Base-by-base conservation (phyloP, 2,113 vertebrate species). In the Acrocephalus arundinaceus region DNA sequence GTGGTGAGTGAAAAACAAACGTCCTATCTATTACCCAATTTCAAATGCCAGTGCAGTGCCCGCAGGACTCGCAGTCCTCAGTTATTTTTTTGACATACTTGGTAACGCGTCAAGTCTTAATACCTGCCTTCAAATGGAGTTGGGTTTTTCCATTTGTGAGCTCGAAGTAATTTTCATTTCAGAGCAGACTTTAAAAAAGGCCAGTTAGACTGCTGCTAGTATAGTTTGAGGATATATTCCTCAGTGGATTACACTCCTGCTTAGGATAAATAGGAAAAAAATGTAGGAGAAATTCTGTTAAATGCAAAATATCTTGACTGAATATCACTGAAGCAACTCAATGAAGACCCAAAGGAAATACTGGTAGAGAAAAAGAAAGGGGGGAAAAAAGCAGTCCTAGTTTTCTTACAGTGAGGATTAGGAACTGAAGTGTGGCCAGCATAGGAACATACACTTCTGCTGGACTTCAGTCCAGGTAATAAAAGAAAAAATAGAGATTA, bases 1-100 rank as follows among this genome's bases (percentile, higher is more conserved):
- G 93, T 25, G 55, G 80, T 87, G 94, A 96, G 87, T 68, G 91
- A 91, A 96, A 88, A 87, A 71, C 85, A 90, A 93, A 96, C 35
- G 31, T 51, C 85, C 90, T 94, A 77, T 90, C 79, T 94, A 88
- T 93, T 95, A 95, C 82, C 79, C 79, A 96, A 93, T 95, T 96
- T 79, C 33, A 46, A 78, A 89, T 91, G 94, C 92, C 96, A 93
- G 4, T 10, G 80, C 0, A 3, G 72, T 95, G 90, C 80, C 94
- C 41, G 8, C 86, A 93, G 62, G 83, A 89, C 49, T 92, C 85
- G 35, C 5, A 11, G 39, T 3, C 67, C 45, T 74, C 52, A 11
- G 61, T 84, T 87, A 89, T 93, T 95, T 89, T 94, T 92, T 77
- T 93, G 52, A 93, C 79, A 8, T 63, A 74, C 70, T 88, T 90